These are phyloP conservation scores for Pseudochirops corinnae DNA, from an alignment of 2,797 vertebrate genomes.

Conservation along the genomic window DNA sequence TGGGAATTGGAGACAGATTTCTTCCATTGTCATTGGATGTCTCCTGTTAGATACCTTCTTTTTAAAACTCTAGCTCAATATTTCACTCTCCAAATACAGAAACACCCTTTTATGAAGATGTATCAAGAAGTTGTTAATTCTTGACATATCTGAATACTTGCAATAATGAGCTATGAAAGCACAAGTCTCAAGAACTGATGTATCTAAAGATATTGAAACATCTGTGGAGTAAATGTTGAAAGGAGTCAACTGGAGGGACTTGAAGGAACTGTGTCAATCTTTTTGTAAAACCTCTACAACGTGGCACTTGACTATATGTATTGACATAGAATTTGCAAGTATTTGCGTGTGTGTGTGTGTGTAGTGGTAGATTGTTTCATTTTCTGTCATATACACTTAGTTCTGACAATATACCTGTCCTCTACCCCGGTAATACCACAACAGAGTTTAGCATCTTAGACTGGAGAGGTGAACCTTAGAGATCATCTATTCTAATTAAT, in stretches of 20 bases:
- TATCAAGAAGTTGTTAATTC: neutral
- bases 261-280: neutral
- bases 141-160: neutral
- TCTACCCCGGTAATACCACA: neutral
- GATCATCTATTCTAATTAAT: neutral
- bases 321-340: neutral
- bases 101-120: neutral
- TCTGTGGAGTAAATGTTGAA: neutral
- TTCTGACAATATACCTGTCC: neutral
- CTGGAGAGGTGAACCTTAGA: neutral
- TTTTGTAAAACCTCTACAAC: neutral
- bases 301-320: neutral
- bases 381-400: neutral
- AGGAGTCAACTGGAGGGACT: neutral
- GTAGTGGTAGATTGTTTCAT: neutral
- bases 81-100: neutral
- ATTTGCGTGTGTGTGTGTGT: neutral
- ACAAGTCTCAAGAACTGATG: neutral
- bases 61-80: neutral
- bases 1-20: neutral
- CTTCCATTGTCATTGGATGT: neutral
- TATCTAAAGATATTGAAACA: neutral
- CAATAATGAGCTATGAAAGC: neutral
- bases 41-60: neutral
- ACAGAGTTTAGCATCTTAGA: neutral